phyloP scores from a whole-genome alignment of 2,888 invertebrate species.

The Caenorhabditis sinica region DNA sequence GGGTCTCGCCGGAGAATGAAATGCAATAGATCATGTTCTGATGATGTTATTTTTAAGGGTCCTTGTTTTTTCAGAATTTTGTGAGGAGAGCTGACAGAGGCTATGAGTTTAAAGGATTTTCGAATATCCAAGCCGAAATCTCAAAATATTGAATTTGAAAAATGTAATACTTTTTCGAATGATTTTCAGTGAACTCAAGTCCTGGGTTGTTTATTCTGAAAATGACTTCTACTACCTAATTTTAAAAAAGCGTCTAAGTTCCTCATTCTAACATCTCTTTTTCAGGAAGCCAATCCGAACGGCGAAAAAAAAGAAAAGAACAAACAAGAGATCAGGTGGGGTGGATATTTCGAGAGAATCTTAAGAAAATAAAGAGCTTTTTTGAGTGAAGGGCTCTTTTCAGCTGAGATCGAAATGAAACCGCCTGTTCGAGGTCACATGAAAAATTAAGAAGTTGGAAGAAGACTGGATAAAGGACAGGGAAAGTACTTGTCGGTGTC shows the following conservation, averaged over 20 bases:
- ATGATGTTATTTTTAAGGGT: constrained; percentile 5
- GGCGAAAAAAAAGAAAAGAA: constrained; percentile 5
- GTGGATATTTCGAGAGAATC: constrained; percentile 28
- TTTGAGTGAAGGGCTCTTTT: neutral
- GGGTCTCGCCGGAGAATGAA: neutral
- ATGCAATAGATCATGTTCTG: constrained; percentile 20
- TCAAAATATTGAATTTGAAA: too few relatives aligned
- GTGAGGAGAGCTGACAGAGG: too few relatives aligned
- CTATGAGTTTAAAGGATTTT: too few relatives aligned
- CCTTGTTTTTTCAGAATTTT: too few relatives aligned
- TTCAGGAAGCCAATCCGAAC: constrained; percentile 14
- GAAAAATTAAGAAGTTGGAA: neutral
- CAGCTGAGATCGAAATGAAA: constrained; percentile 27
- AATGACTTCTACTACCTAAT: too few relatives aligned
- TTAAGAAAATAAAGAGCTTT: constrained; percentile 30
- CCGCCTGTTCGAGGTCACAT: constrained; percentile 33
- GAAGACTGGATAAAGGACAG: constrained; percentile 1
- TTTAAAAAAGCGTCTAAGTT: too few relatives aligned
- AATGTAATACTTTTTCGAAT: too few relatives aligned
- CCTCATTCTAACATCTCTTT: neutral
- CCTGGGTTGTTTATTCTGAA: too few relatives aligned
- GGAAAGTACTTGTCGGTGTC: neutral
- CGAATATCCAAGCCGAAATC: too few relatives aligned
- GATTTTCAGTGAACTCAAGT: too few relatives aligned
- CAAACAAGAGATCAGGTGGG: constrained; percentile 35